These are phyloP conservation scores for Andrena chrysosceles DNA, from an alignment of 2,888 invertebrate species.

Conservation along the genomic window DNA sequence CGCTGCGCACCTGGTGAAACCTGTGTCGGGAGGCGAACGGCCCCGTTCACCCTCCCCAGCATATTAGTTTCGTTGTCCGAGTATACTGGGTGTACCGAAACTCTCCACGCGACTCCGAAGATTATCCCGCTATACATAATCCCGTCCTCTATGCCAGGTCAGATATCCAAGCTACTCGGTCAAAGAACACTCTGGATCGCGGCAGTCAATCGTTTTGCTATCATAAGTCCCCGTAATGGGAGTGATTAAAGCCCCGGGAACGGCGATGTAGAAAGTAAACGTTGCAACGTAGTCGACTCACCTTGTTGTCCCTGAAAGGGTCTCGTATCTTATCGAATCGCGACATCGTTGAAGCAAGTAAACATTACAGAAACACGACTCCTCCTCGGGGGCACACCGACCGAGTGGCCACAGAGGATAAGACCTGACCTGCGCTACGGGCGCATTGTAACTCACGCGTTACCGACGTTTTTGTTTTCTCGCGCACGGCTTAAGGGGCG, in stretches of 20 bases:
- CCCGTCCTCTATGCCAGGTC: constrained; percentile 6
- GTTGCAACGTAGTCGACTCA: background rate
- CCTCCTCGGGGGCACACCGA: background rate
- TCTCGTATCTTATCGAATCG: constrained; percentile 16
- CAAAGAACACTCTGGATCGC: background rate
- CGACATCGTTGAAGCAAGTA: background rate
- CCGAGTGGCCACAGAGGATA: constrained; percentile 15
- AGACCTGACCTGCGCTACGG: constrained; percentile 11
- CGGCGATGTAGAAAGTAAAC: constrained; percentile 8
- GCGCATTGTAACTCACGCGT: background rate
- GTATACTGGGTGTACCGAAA: constrained; percentile 19
- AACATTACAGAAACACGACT: background rate
- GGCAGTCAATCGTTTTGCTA: background rate
- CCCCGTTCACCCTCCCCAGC: constrained; percentile 19
- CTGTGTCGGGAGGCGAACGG: background rate
- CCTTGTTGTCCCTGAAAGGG: background rate
- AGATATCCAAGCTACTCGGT: constrained; percentile 21
- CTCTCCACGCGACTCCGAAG: background rate
- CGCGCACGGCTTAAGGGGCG: constrained; percentile 13
- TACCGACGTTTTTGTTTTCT: constrained; percentile 31
- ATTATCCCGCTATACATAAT: background rate
- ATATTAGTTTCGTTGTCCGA: constrained; percentile 15
- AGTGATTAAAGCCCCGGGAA: background rate
- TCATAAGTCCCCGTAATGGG: background rate
- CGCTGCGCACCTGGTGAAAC: constrained; percentile 21